Conservation (phyloP, 2,888 invertebrate genomes). For the Ochlodes sylvanus region DNA sequence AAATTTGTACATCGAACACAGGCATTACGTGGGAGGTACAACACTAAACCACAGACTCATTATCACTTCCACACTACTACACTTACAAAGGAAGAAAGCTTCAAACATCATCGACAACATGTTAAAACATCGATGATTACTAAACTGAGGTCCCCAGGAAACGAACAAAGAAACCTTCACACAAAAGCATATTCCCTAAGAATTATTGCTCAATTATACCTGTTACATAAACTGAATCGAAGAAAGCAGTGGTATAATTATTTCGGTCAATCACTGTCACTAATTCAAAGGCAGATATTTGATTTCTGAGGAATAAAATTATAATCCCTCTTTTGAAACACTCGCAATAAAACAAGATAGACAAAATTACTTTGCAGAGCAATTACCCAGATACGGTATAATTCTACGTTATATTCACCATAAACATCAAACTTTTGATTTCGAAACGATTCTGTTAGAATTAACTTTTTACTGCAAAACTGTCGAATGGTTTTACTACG, state of each 20-base stretch:
- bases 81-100: no score
- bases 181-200: constrained; percentile 25
- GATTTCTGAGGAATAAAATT: constrained; percentile 28
- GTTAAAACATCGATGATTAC: neutral
- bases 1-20: no score
- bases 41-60: no score
- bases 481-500: neutral
- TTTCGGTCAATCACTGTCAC: constrained; percentile 56
- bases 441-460: neutral
- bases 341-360: constrained; percentile 1
- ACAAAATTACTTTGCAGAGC: constrained; percentile 21
- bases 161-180: constrained; percentile 10
- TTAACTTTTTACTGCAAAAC: neutral
- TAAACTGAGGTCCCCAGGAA: neutral
- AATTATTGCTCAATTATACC: constrained; percentile 30
- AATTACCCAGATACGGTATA: constrained; percentile 4
- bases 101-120: no score
- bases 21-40: no score
- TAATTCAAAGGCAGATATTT: constrained; percentile 50
- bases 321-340: constrained; percentile 25
- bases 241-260: constrained; percentile 56
- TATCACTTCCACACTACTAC: no score
- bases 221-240: constrained; percentile 16
- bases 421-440: constrained; percentile 2
- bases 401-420: constrained; percentile 9